Base-by-base conservation (phyloP, 37 sponge, comb jelly and placozoan genomes). In the Beroe forskalii region DNA sequence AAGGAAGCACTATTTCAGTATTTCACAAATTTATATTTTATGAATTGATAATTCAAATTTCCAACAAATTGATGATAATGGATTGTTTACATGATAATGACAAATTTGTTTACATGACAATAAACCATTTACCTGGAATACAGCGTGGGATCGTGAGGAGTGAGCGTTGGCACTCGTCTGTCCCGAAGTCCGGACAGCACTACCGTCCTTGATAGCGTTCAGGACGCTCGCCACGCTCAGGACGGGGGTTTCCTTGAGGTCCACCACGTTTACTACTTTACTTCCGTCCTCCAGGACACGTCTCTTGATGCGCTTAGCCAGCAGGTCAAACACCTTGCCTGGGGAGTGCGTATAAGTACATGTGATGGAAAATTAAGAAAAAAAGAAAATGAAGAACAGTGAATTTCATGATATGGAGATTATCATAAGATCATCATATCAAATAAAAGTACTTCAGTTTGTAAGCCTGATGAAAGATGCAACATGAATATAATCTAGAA, bases 101-200 rank as follows among this genome's bases (percentile, higher is more conserved):
- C 0, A 64, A 40, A 62, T 64, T 62, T 93, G 95, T 83, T 90
- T 17, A n/a, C n/a, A 97, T 86, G 0, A 97, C 90, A 33, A 97
- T 90, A 91, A n/a, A n/a, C n/a, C n/a, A n/a, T n/a, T n/a, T n/a
- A n/a, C n/a, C n/a, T 98, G 99, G 92, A 98, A 98, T 31, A 98
- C 93, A 2, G 99, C 99, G 90, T 98, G 99, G 0, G 99, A 98
- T 31, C 99, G 89, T 0, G 96, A 96, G 6, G 99, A 98, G 38
- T 96, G 94, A 76, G 95, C 95, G 91, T 98, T 98, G 62, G 96
- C 99, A 43, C 95, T 95, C 9, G 99, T 98, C 35, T 94, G 95
- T 19, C 99, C 99, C 20, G 95, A 94, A 0, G 99, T 98, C 24
- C 99, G 94, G 61, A 64, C 90, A 9, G 67, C 90, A 90, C 66